Evolutionary conservation across 2,888 invertebrate genomes (phyloP).

Genomic region (Eristalis tenax): DNA sequence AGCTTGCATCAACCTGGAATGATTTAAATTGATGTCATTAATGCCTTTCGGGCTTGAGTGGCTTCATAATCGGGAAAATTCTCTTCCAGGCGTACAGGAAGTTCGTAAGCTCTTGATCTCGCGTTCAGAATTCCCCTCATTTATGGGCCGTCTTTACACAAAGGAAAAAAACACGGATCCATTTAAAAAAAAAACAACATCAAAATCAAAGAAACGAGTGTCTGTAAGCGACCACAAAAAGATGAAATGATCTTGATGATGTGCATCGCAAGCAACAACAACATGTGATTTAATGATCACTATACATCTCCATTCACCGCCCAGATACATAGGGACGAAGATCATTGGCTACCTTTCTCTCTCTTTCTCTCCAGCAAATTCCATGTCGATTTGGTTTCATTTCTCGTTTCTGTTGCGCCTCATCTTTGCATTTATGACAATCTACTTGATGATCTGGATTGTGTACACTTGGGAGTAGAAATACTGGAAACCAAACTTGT

Average conservation of each 20-base stretch:
- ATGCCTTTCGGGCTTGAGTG: slow-evolving; percentile 22
- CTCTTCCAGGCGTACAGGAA: slow-evolving; percentile 44
- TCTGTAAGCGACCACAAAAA: slow-evolving; percentile 6
- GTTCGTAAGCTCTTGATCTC: slow-evolving; percentile 30
- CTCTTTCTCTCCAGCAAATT: slow-evolving; percentile 16
- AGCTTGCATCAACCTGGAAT: slow-evolving; percentile 42
- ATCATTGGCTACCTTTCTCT: slow-evolving; percentile 18
- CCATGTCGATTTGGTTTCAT: slow-evolving; percentile 40
- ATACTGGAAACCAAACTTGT: slow-evolving; percentile 50
- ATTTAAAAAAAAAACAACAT: not conserved
- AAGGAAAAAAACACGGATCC: slow-evolving; percentile 19
- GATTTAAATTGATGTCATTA: slow-evolving; percentile 70
- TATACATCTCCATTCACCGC: slow-evolving; percentile 25
- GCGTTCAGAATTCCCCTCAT: not conserved
- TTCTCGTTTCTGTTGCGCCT: not conserved
- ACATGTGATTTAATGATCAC: slow-evolving; percentile 56
- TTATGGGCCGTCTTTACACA: slow-evolving; percentile 39
- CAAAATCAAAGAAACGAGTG: not conserved
- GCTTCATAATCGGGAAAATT: slow-evolving; percentile 5
- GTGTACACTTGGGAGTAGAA: slow-evolving; percentile 24
- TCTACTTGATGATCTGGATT: slow-evolving; percentile 70
- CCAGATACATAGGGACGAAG: slow-evolving; percentile 6
- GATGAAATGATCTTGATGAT: slow-evolving; percentile 43
- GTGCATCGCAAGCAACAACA: slow-evolving; percentile 8
- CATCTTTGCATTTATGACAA: slow-evolving; percentile 69